Evolutionary conservation across 2,888 invertebrate species (phyloP).

Genomic region (Cheilosia vernalis): DNA sequence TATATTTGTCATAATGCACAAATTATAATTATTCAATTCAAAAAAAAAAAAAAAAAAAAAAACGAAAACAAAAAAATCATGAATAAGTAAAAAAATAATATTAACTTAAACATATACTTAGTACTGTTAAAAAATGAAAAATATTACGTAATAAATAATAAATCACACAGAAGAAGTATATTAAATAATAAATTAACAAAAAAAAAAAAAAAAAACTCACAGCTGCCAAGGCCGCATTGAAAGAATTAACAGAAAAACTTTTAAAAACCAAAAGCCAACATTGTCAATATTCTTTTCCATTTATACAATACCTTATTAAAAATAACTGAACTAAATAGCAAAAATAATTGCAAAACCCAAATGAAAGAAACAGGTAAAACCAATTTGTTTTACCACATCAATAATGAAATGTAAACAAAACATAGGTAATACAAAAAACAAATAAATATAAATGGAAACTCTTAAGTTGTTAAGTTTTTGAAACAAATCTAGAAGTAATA

Average conservation of each 20-base stretch:
- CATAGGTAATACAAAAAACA: constrained; percentile 11
- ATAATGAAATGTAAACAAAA: constrained; percentile 42
- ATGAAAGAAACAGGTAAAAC: constrained; percentile 37
- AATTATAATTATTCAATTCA: constrained; percentile 75
- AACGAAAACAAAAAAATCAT: background rate
- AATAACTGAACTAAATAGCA: constrained; percentile 47
- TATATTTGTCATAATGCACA: constrained; percentile 78
- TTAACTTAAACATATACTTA: constrained; percentile 73
- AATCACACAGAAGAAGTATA: constrained; percentile 43
- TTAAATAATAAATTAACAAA: constrained; percentile 25
- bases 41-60: constrained; percentile 29
- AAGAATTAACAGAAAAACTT: constrained; percentile 16
- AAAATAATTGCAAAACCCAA: constrained; percentile 29
- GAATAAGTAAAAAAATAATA: constrained; percentile 62
- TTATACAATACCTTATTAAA: constrained; percentile 53
- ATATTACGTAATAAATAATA: constrained; percentile 70
- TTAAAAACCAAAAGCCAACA: constrained; percentile 10
- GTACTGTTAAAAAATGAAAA: constrained; percentile 69
- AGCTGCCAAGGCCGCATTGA: constrained; percentile 47
- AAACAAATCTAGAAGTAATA: constrained; percentile 61
- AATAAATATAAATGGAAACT: constrained; percentile 49
- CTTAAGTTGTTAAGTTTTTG: constrained; percentile 73
- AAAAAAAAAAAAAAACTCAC: constrained; percentile 7
- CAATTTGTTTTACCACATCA: constrained; percentile 70
- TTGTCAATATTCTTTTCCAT: constrained; percentile 55